Base-by-base conservation (phyloP, 1,140 invertebrate genomes). In the Trinorchestia longiramus region DNA sequence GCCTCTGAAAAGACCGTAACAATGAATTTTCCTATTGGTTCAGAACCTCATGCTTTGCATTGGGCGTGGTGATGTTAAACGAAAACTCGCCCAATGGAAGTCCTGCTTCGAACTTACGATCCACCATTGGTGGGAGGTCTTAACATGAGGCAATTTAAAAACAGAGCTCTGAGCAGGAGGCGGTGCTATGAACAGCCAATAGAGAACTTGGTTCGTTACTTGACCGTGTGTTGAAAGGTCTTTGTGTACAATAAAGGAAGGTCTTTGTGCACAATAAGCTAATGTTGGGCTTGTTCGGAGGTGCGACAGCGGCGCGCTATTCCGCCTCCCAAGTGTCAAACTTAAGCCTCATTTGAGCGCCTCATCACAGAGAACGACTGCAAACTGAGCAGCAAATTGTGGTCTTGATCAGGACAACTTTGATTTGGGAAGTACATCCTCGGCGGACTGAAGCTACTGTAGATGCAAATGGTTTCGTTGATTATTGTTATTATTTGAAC, bases 1-100 rank as follows among this genome's bases (percentile, higher is more conserved):
- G 1, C 92, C 40, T 45, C 43, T 47, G 41, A 44, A 94, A 94
- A 94, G 92, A 94, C 92, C 92, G 44, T 44, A 40, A 94, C 92
- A 94, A 94, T 94, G 41, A 47, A 47, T 40, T 91, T 94, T 45
- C 92, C 44, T 94, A 94, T 94, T 94, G 92, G 92, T 94, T 45
- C 43, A 44, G 43, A 92, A 44, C 44, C 40, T 94, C 41, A 19
- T 40, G 40, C 40, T 45, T 45, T 40, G 3, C 6, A 94, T n/a
- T 45, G 44, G 44, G 92, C 92, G 43, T 94, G 92, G 92, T 42
- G 88, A 28, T 11, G 41, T 40, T 28, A 11, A 15, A 45, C 6
- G 41, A 15, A 47, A 17, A n/a, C 88, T 94, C 6, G 44, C 43
- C 92, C 92, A 94, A 94, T 94, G 4, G 92, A n/a, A 47, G 92